phyloP scores from a whole-genome alignment of 2,113 vertebrate genomes.

The Apus apus region DNA sequence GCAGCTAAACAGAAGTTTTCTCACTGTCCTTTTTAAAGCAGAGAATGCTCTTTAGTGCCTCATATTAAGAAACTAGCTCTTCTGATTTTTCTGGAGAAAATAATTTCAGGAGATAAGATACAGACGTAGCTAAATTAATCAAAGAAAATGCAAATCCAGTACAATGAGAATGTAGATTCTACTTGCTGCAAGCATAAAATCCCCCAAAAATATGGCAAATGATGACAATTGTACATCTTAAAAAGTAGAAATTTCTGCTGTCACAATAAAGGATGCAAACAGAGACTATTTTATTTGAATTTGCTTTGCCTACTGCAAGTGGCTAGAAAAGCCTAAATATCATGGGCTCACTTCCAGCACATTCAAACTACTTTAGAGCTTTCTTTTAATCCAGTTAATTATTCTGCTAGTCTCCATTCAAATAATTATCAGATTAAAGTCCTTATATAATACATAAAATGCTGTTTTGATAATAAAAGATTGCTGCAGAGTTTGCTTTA shows the following conservation, averaged over 20 bases:
- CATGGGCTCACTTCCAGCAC: neutral
- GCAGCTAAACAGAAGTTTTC: neutral
- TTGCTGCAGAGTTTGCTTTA: neutral
- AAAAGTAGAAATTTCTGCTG: neutral
- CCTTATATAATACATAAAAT: slow-evolving; percentile 8
- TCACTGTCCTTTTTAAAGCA: neutral
- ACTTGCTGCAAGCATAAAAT: neutral
- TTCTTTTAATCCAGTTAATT: slow-evolving; percentile 32
- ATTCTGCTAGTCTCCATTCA: slow-evolving; percentile 20
- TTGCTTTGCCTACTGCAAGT: neutral
- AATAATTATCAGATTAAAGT: slow-evolving; percentile 30
- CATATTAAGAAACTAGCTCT: neutral
- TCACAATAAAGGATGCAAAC: neutral
- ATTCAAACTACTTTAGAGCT: neutral
- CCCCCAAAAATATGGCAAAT: neutral
- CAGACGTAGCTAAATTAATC: slow-evolving; percentile 11
- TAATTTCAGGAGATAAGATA: slow-evolving; percentile 24
- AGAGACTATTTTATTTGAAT: neutral
- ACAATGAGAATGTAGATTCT: neutral
- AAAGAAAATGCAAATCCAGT: slow-evolving; percentile 39
- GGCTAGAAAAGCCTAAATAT: neutral
- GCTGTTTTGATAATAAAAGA: neutral
- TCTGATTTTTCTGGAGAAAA: slow-evolving; percentile 12
- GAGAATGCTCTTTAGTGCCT: neutral
- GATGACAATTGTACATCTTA: neutral